Base-by-base conservation (phyloP, 2,797 vertebrate species). In the Orientallactaga sibirica region DNA sequence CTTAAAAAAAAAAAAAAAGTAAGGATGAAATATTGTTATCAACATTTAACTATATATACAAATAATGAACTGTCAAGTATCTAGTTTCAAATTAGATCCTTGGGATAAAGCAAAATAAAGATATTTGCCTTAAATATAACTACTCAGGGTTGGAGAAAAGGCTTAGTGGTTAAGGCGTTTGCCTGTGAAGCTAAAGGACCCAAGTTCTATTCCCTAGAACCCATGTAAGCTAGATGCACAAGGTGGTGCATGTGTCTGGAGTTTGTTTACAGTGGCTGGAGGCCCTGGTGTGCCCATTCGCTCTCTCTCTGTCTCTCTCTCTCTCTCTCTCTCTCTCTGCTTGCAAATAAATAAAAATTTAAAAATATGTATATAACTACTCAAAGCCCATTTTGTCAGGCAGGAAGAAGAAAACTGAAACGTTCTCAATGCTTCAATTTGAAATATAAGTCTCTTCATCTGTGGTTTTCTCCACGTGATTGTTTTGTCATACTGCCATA, bases 41-140 rank as follows among this genome's bases (percentile, higher is more conserved):
- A 97, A 83, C 97, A 92, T 80, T 97, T 77, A 93, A 92, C 92
- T 96, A 94, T 97, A 97, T 97, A 97, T 96, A 98, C 96, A 97
- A 94, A 97, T 81, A 97, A 91, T 9, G 0, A 82, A 91, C 75
- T 58, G 94, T 92, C 97, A 98, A 97, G 96, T 96, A 97, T 97
- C 96, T 94, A 92, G 95, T 92, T 98, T 97, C 97, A 97, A 97
- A 98, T 80, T 61, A 96, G 97, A 96, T 93, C 86, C 73, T 96
- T 95, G 97, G 90, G 96, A 96, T 89, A 96, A 48, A 96, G 94
- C 93, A 95, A 93, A 96, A 93, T 29, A 92, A 87, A 94, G 0
- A 93, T 84, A 73, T 94, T 74, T 90, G 90, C 83, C 78, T 92
- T 88, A 86, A 84, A 97, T 96, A 83, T 95, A 93, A 96, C 93